Percentiles rank a stretch among this genome's conserved stretches.
Conservation (phyloP, 2,113 vertebrate species). For the Bos indicus region DNA sequence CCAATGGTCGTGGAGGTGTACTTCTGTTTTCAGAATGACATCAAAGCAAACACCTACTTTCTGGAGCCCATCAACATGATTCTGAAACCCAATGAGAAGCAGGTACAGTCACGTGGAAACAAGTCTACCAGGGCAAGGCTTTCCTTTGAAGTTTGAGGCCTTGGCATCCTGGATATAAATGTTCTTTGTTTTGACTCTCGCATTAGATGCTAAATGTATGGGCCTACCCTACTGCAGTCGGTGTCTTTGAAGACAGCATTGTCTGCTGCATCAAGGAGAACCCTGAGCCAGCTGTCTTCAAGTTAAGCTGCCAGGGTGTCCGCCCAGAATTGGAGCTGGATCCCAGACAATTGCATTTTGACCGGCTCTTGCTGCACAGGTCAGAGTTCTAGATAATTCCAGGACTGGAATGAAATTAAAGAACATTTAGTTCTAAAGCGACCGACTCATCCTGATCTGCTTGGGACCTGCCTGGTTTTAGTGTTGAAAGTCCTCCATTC, state of each 20-base stretch:
- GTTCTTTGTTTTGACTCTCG: neutral
- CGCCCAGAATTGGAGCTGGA: slow-evolving; percentile 88
- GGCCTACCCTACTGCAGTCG: slow-evolving; percentile 89
- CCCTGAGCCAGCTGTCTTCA: slow-evolving; percentile 83
- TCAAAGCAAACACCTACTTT: slow-evolving; percentile 85
- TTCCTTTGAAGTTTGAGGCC: neutral
- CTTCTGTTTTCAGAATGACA: slow-evolving; percentile 87
- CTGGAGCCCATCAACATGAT: slow-evolving; percentile 87
- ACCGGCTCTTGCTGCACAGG: slow-evolving; percentile 88
- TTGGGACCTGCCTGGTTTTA: neutral
- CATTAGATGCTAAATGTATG: slow-evolving; percentile 86
- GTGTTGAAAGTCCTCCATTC: neutral
- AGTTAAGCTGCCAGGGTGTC: slow-evolving; percentile 88
- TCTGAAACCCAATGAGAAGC: slow-evolving; percentile 85
- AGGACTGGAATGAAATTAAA: neutral
- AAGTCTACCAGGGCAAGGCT: neutral
- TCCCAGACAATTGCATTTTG: slow-evolving; percentile 84
- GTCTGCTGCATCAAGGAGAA: slow-evolving; percentile 89
- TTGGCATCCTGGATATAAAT: neutral
- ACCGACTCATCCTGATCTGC: neutral
- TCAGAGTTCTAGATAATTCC: slow-evolving; percentile 57
- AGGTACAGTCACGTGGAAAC: slow-evolving; percentile 77
- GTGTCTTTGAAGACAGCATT: slow-evolving; percentile 87
- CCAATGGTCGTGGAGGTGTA: slow-evolving; percentile 79
- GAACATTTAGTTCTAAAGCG: neutral